A percentile compares a stretch with the other conserved stretches of the same genome.
These are phyloP conservation scores for Rhyacophila evoluta DNA, from an alignment of 2,888 invertebrate species.

Conservation along the genomic window DNA sequence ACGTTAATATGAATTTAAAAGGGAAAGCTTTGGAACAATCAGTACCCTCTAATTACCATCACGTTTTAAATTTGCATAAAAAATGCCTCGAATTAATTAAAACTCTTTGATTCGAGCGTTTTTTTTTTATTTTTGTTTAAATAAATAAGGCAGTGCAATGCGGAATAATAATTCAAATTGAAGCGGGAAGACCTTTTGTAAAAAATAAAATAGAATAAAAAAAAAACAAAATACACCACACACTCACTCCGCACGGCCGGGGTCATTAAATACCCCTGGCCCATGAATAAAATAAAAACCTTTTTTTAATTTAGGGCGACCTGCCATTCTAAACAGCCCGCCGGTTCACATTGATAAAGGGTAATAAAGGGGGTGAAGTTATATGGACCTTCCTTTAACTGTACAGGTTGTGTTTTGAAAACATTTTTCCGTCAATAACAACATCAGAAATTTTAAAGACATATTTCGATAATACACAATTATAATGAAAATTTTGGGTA, in stretches of 20 bases:
- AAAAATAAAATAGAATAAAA: background rate
- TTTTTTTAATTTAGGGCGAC: constrained; percentile 22
- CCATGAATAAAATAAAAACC: constrained; percentile 22
- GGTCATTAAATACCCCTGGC: constrained; percentile 24
- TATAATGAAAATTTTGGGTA: no score
- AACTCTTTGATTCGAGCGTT: background rate
- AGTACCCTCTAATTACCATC: background rate
- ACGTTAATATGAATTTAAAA: no score
- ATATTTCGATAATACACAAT: no score
- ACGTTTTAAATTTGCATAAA: background rate
- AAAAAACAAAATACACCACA: constrained; percentile 8
- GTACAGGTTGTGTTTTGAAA: background rate
- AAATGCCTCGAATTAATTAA: background rate
- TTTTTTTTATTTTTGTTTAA: no score
- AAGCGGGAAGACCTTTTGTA: constrained; percentile 4
- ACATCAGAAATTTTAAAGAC: no score
- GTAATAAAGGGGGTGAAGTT: constrained; percentile 12
- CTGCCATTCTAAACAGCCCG: constrained; percentile 22
- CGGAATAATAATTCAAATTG: constrained; percentile 10
- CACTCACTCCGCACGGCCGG: background rate
- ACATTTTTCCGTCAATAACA: no score
- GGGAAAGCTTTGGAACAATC: no score
- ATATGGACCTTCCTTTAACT: constrained; percentile 6
- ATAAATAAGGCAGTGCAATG: background rate
- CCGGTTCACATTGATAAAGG: constrained; percentile 24